Percentiles rank a stretch among this genome's conserved stretches.
These are phyloP conservation scores for Sinonovacula constricta DNA, from an alignment of 1,140 invertebrate species.

Conservation along the genomic window DNA sequence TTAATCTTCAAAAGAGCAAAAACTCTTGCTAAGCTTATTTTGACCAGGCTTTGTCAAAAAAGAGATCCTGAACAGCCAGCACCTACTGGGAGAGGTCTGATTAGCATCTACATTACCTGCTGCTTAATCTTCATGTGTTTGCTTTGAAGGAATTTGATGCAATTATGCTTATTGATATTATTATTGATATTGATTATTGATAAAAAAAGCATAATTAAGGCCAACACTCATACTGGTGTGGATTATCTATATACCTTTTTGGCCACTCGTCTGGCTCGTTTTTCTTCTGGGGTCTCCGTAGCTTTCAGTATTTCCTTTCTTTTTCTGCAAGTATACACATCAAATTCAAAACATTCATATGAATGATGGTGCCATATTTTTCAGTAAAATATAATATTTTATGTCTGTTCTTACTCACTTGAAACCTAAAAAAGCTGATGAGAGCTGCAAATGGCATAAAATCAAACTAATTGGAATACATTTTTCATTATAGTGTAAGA, in stretches of 20 bases:
- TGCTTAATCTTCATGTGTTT: background rate
- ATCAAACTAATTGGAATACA: background rate
- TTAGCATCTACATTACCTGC: too few species aligned
- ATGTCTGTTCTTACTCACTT: background rate
- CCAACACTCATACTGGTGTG: background rate
- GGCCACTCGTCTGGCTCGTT: constrained; percentile 88
- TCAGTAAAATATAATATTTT: background rate
- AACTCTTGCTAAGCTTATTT: background rate
- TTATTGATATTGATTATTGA: background rate
- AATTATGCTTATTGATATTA: background rate
- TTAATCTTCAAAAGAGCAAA: too few species aligned
- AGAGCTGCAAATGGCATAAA: background rate
- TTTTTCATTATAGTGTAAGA: background rate
- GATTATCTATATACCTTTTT: constrained; percentile 83
- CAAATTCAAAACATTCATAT: background rate
- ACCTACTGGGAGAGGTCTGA: too few species aligned
- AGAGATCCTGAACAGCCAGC: background rate
- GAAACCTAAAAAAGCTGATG: background rate
- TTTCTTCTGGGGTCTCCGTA: constrained; percentile 96
- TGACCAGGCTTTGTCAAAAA: background rate
- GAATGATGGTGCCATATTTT: background rate
- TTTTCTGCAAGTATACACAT: constrained; percentile 32
- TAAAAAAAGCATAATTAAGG: background rate
- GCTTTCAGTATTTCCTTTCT: constrained; percentile 90
- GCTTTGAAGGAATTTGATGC: background rate